These are phyloP conservation scores for Amphimedon queenslandica DNA, from an alignment of 37 sponge, comb jelly and placozoan genomes.

Conservation along the genomic window DNA sequence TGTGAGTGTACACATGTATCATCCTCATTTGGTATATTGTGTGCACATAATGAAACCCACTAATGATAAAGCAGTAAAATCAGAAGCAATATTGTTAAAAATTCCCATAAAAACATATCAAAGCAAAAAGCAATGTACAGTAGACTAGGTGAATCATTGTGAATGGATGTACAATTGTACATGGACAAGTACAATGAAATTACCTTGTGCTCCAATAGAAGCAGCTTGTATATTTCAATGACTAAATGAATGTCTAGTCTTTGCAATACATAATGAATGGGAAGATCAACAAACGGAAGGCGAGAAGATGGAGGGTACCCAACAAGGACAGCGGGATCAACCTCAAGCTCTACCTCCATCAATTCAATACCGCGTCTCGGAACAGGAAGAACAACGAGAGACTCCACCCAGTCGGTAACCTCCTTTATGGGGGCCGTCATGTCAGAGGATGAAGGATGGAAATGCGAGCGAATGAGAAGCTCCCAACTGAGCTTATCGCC, in stretches of 20 bases:
- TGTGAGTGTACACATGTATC: background rate
- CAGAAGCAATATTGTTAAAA: too few species aligned
- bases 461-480: conserved; percentile 19
- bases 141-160: too few species aligned
- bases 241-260: conserved; percentile 41
- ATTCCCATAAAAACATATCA: too few species aligned
- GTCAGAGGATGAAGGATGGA: background rate
- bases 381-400: conserved; percentile 21
- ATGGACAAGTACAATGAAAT: too few species aligned
- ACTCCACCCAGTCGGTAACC: conserved; percentile 53
- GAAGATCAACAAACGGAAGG: conserved; percentile 53
- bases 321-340: conserved; percentile 50
- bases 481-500: conserved; percentile 26
- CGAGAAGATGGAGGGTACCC: conserved; percentile 45
- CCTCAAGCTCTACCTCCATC: conserved; percentile 73
- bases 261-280: conserved; percentile 44
- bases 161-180: too few species aligned
- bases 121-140: too few species aligned
- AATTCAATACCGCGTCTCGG: conserved; percentile 22
- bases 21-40: too few species aligned
- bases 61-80: too few species aligned
- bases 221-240: conserved; percentile 48
- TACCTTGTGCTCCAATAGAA: conserved; percentile 81
- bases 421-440: conserved; percentile 10
- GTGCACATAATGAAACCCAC: too few species aligned